Conservation (phyloP, 2,888 invertebrate species). For the Odontocolon sp. region DNA sequence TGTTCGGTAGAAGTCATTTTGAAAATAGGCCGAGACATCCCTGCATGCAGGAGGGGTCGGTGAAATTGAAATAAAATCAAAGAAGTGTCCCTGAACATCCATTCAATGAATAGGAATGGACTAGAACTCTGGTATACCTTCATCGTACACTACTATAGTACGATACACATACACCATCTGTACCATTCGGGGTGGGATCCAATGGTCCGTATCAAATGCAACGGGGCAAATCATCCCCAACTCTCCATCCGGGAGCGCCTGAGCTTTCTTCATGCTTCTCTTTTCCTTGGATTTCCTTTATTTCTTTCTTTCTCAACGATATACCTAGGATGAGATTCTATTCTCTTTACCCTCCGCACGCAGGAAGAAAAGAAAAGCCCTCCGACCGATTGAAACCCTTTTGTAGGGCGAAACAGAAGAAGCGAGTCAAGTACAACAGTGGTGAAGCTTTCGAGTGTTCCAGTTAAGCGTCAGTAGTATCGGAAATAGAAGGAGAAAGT, state of each 20-base stretch:
- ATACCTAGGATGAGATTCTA: constrained; percentile 46
- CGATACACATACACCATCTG: constrained; percentile 55
- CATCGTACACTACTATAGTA: constrained; percentile 29
- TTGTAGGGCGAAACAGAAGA: background rate
- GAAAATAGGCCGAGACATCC: constrained; percentile 67
- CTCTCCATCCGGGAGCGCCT: constrained; percentile 30
- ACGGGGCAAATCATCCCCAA: constrained; percentile 58
- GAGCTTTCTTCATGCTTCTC: too few relatives aligned
- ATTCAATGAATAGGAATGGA: constrained; percentile 72
- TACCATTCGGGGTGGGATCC: constrained; percentile 58
- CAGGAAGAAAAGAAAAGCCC: background rate
- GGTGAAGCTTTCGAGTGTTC: constrained; percentile 38
- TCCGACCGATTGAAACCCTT: constrained; percentile 46
- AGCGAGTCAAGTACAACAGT: background rate
- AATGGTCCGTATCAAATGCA: constrained; percentile 68
- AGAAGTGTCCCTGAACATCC: constrained; percentile 69
- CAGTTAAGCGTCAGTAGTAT: constrained; percentile 54
- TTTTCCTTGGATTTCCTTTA: constrained; percentile 10
- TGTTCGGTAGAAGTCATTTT: constrained; percentile 39
- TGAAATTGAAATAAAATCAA: constrained; percentile 73
- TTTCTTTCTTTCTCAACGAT: constrained; percentile 28
- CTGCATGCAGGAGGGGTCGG: constrained; percentile 62
- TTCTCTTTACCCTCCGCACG: constrained; percentile 24
- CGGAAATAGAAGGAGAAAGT: constrained; percentile 63
- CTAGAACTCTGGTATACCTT: constrained; percentile 40